Conservation (phyloP, 2,797 vertebrate genomes). For the Chaunax sp. region DNA sequence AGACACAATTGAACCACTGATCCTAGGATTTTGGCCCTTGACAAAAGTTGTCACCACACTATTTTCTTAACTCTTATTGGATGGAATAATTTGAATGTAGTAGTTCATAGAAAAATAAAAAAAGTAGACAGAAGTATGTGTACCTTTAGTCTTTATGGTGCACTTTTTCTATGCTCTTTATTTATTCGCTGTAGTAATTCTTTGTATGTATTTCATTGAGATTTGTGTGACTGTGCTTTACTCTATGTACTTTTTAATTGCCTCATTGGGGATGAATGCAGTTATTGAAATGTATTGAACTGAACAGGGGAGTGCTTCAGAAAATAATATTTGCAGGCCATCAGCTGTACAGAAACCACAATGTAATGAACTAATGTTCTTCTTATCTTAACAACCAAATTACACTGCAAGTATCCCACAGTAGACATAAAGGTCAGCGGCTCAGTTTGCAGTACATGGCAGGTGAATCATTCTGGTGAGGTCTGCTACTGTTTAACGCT, state of each 20-base stretch:
- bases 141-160: too few relatives aligned
- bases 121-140: too few relatives aligned
- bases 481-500: too few relatives aligned
- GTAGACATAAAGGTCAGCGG: constrained; percentile 31
- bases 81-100: too few relatives aligned
- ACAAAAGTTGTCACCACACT: too few relatives aligned
- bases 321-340: constrained; percentile 24
- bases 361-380: constrained; percentile 25
- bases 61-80: too few relatives aligned
- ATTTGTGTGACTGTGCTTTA: neutral
- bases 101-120: too few relatives aligned
- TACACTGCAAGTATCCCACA: constrained; percentile 27
- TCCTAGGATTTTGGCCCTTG: too few relatives aligned
- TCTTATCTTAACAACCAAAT: constrained; percentile 50
- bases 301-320: constrained; percentile 19
- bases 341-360: constrained; percentile 4
- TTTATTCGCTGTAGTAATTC: constrained; percentile 1
- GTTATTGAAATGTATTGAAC: constrained; percentile 32
- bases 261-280: constrained; percentile 19
- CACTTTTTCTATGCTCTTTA: neutral
- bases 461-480: constrained; percentile 24
- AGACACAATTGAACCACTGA: too few relatives aligned
- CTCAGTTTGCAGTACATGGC: constrained; percentile 25
- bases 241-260: constrained; percentile 25
- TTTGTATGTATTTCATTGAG: neutral